These are phyloP conservation scores for Aphaenogaster ashmeadi DNA, from an alignment of 1,140 invertebrate species.

Conservation along the genomic window DNA sequence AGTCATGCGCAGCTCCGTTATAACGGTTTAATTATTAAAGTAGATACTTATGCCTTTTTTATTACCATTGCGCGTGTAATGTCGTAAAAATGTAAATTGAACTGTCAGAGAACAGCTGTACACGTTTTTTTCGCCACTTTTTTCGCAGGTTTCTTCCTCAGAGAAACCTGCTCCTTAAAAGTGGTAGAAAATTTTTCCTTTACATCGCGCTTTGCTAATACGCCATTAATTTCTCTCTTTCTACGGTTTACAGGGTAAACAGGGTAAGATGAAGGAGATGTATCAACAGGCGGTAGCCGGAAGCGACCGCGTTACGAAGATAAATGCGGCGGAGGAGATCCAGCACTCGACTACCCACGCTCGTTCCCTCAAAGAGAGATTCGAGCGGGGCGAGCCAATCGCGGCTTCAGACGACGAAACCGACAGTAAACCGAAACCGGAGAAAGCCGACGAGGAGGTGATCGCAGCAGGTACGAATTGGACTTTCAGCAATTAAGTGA, in stretches of 20 bases:
- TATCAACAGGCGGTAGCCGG: constrained; percentile 96
- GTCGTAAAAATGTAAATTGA: constrained; percentile 23
- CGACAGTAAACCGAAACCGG: constrained; percentile 86
- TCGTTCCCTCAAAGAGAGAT: constrained; percentile 92
- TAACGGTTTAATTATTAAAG: neutral
- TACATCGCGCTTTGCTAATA: neutral
- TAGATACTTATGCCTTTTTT: neutral
- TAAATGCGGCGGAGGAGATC: constrained; percentile 89
- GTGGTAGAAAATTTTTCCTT: neutral
- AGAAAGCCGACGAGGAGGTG: constrained; percentile 92
- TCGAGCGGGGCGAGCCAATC: constrained; percentile 92
- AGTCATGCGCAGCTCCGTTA: neutral
- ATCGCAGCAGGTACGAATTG: constrained; percentile 92
- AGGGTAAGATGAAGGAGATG: constrained; percentile 96
- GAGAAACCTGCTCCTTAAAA: neutral
- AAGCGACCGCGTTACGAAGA: constrained; percentile 89
- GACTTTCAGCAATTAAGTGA: constrained; percentile 39
- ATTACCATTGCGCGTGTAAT: neutral
- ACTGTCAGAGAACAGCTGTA: neutral
- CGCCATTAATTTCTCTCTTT: constrained; percentile 51
- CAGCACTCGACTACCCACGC: constrained; percentile 90
- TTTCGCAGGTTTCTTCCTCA: neutral
- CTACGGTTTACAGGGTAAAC: constrained; percentile 90
- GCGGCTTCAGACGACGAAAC: constrained; percentile 88
- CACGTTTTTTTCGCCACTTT: neutral